Evolutionary conservation across 2,113 vertebrate genomes (phyloP).

Genomic region (Malaclemys terrapin): DNA sequence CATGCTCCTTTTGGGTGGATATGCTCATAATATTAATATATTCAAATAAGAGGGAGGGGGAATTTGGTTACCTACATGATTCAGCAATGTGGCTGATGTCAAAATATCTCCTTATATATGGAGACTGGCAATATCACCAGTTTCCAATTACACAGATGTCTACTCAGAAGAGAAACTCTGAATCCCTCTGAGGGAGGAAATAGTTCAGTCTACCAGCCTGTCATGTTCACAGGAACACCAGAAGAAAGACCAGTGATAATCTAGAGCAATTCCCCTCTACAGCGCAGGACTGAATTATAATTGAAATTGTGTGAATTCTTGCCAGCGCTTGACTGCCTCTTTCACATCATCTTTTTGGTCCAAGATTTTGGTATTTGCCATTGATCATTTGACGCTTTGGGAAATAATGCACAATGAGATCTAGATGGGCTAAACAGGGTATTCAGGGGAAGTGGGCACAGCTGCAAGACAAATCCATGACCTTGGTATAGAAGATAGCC

Average conservation of each 20-base stretch:
- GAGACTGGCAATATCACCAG: background rate
- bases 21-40: background rate
- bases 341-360: background rate
- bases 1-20: background rate
- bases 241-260: background rate
- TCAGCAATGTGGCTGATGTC: background rate
- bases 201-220: background rate
- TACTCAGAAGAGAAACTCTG: background rate
- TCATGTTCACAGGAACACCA: background rate
- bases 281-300: background rate
- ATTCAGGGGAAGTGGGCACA: background rate
- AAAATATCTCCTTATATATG: background rate
- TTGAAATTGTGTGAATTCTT: background rate
- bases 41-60: background rate
- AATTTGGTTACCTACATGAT: background rate
- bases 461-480: conserved; percentile 22
- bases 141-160: background rate
- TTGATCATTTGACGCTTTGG: conserved; percentile 30
- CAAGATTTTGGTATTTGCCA: background rate
- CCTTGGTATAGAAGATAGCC: background rate
- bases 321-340: conserved; percentile 7
- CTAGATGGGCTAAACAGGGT: conserved; percentile 16
- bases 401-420: background rate
- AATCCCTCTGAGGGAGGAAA: background rate
- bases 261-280: background rate